Evolutionary conservation across 2,113 vertebrate species (phyloP).

Genomic region (Hirundichthys speculiger): DNA sequence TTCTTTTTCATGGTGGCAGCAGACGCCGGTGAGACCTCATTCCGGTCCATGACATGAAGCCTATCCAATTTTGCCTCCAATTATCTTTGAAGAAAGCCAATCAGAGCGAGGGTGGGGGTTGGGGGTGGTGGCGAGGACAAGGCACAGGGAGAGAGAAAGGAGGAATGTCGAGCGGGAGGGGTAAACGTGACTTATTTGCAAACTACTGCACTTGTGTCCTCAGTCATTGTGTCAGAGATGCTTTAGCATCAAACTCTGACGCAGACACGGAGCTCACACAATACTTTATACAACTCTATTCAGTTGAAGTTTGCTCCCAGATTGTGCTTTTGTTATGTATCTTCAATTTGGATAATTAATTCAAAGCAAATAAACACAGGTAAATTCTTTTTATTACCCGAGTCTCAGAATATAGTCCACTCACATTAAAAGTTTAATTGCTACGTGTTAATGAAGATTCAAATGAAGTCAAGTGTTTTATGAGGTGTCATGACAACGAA

Average conservation of each 20-base stretch:
- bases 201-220: conserved; percentile 71
- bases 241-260: conserved; percentile 8
- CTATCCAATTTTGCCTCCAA: conserved; percentile 76
- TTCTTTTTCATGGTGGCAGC: conserved; percentile 72
- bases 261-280: not conserved
- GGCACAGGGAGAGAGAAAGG: conserved; percentile 34
- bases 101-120: conserved; percentile 55
- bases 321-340: too few relatives aligned
- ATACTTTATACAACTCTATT: not conserved
- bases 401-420: too few relatives aligned
- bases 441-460: conserved; percentile 49
- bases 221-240: conserved; percentile 51
- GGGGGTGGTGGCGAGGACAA: conserved; percentile 23
- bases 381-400: not conserved
- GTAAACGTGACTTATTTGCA: conserved; percentile 79
- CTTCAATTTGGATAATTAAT: too few relatives aligned
- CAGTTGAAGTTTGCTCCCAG: too few relatives aligned
- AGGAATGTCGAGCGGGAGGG: conserved; percentile 58
- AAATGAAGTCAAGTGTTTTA: conserved; percentile 68
- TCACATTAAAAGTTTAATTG: conserved; percentile 19
- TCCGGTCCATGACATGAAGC: conserved; percentile 81
- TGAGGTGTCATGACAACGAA: conserved; percentile 76
- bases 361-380: not conserved
- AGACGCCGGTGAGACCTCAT: conserved; percentile 73
- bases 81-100: conserved; percentile 73